Percentiles rank a stretch among this genome's conserved stretches.
Evolutionary conservation across 1,140 invertebrate species (phyloP).

Genomic region (Hirudo medicinalis): DNA sequence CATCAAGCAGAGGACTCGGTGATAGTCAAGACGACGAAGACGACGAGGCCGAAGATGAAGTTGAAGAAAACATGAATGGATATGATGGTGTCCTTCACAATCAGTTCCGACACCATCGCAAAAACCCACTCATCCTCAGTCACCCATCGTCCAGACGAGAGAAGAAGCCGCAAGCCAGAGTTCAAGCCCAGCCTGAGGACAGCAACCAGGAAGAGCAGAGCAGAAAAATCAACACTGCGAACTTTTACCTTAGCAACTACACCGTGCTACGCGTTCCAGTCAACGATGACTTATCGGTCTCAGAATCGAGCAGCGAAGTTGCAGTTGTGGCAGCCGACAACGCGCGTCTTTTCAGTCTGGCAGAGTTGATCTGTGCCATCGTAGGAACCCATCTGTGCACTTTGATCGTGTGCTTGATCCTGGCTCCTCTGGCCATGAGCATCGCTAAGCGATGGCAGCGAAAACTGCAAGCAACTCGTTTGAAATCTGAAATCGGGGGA

Average conservation of each 20-base stretch:
- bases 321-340: background rate
- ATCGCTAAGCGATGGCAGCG: background rate
- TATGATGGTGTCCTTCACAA: background rate
- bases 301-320: background rate
- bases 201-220: background rate
- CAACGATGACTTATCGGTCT: background rate
- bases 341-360: conserved; percentile 28
- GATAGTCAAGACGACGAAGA: conserved; percentile 12
- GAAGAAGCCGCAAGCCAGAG: too few species aligned
- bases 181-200: background rate
- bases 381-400: conserved; percentile 38
- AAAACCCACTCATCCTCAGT: too few species aligned
- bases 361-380: conserved; percentile 36
- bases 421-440: conserved; percentile 11
- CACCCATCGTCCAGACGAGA: too few species aligned
- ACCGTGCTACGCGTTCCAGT: background rate
- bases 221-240: background rate
- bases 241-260: background rate
- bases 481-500: background rate
- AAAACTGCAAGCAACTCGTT: background rate
- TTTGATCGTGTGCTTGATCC: conserved; percentile 33
- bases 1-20: background rate
- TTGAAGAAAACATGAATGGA: background rate
- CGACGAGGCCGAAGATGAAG: background rate
- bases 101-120: background rate